A percentile compares a stretch with the other conserved stretches of the same genome.
phyloP scores from a whole-genome alignment of 2,797 vertebrate species.

The Rhinella marina region DNA sequence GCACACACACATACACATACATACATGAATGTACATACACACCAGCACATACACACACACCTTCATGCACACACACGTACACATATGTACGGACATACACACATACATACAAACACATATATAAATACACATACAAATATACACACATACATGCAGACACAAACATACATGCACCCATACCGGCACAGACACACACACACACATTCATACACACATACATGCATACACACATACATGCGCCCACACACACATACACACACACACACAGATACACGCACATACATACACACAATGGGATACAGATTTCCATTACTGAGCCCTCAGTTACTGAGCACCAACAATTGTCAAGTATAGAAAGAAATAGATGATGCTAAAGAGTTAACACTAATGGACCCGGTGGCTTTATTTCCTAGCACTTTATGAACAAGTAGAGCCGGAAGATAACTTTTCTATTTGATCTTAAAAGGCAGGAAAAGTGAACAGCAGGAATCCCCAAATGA shows the following conservation, averaged over 20 bases:
- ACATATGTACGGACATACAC: too few relatives aligned
- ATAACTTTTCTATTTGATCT: constrained; percentile 46
- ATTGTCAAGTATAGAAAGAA: neutral
- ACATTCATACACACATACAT: too few relatives aligned
- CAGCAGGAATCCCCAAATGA: constrained; percentile 53
- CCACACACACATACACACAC: too few relatives aligned
- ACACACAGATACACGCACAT: neutral
- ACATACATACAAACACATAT: too few relatives aligned
- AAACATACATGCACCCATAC: neutral
- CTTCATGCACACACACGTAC: too few relatives aligned
- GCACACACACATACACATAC: too few relatives aligned
- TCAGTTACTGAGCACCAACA: neutral
- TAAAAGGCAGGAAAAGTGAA: constrained; percentile 49
- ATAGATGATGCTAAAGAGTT: constrained; percentile 7
- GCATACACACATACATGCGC: too few relatives aligned
- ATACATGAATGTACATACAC: too few relatives aligned
- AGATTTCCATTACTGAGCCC: neutral
- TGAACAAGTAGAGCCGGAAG: constrained; percentile 24
- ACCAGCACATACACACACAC: too few relatives aligned
- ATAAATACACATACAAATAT: too few relatives aligned
- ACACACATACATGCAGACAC: too few relatives aligned
- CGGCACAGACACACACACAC: neutral
- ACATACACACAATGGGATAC: neutral
- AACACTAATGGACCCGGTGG: constrained; percentile 1
- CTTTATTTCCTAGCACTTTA: constrained; percentile 1